Percentiles rank a stretch among this genome's conserved stretches.
phyloP scores from a whole-genome alignment of 53 echinoderm and acorn worm species.

The Echinarachnius parma region DNA sequence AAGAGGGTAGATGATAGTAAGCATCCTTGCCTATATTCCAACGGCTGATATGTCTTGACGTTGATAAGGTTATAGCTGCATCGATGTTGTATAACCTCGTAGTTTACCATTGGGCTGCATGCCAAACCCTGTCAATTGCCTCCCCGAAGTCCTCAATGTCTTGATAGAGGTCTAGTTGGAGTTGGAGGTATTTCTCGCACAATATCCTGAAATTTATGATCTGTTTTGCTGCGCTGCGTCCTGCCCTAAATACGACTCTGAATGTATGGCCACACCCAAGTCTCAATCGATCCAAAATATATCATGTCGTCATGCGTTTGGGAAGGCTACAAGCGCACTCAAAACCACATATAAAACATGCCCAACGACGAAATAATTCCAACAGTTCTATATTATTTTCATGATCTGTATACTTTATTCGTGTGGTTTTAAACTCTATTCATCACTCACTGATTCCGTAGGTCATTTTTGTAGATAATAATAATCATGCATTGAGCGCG shows the following conservation, averaged over 20 bases:
- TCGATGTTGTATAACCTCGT: not conserved
- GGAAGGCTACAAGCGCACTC: no score
- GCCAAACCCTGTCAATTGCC: not conserved
- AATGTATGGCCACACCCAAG: no score
- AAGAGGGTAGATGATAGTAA: slow-evolving; percentile 20
- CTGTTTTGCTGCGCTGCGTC: not conserved
- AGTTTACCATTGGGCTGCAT: not conserved
- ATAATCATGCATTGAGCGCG: no score
- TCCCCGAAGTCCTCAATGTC: not conserved
- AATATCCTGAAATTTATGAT: not conserved
- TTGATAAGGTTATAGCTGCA: not conserved
- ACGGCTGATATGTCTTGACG: not conserved
- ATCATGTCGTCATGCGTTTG: no score
- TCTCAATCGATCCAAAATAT: no score
- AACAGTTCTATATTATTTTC: no score
- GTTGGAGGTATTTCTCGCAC: not conserved
- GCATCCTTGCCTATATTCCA: not conserved
- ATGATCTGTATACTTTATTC: no score
- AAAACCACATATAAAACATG: no score
- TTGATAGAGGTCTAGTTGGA: not conserved
- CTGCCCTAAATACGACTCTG: not conserved
- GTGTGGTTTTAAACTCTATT: no score
- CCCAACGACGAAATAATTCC: no score
- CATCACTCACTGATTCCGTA: no score
- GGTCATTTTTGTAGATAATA: no score